phyloP scores from a whole-genome alignment of 2,797 vertebrate genomes.

The Hemitrygon akajei region DNA sequence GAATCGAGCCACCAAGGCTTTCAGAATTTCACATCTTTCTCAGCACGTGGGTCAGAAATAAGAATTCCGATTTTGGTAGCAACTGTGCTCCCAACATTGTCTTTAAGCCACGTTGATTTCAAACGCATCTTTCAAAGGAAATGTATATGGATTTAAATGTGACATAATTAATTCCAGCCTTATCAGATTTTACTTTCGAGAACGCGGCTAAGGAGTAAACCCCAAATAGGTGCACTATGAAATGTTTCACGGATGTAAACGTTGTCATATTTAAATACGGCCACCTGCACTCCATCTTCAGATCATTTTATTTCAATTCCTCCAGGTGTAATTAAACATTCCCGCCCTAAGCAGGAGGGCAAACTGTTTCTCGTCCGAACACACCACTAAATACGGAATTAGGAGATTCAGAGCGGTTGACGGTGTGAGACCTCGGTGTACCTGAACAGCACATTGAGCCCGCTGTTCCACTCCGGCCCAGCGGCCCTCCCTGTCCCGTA shows the following conservation, averaged over 20 bases:
- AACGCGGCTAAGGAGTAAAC: too few relatives aligned
- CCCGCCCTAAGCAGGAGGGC: not conserved
- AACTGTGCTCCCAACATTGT: too few relatives aligned
- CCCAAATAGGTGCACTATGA: too few relatives aligned
- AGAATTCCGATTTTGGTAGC: too few relatives aligned
- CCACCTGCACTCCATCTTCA: not conserved
- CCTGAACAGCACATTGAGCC: not conserved
- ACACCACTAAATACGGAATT: not conserved
- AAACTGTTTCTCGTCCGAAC: not conserved
- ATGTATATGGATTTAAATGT: too few relatives aligned
- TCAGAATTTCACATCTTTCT: too few relatives aligned
- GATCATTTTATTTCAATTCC: too few relatives aligned
- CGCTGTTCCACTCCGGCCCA: slow-evolving; percentile 11
- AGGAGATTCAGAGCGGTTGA: not conserved
- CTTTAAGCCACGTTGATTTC: too few relatives aligned
- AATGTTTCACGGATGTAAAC: not conserved
- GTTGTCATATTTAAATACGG: not conserved
- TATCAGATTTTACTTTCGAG: not conserved
- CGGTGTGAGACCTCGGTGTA: not conserved
- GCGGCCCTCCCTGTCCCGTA: slow-evolving; percentile 38
- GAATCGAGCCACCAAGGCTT: too few relatives aligned
- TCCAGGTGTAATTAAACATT: not conserved
- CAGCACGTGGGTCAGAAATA: too few relatives aligned
- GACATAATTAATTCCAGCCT: too few relatives aligned
- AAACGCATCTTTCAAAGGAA: too few relatives aligned